Evolutionary conservation across 1,140 invertebrate species (phyloP).

Genomic region (Heliconius hermathena): DNA sequence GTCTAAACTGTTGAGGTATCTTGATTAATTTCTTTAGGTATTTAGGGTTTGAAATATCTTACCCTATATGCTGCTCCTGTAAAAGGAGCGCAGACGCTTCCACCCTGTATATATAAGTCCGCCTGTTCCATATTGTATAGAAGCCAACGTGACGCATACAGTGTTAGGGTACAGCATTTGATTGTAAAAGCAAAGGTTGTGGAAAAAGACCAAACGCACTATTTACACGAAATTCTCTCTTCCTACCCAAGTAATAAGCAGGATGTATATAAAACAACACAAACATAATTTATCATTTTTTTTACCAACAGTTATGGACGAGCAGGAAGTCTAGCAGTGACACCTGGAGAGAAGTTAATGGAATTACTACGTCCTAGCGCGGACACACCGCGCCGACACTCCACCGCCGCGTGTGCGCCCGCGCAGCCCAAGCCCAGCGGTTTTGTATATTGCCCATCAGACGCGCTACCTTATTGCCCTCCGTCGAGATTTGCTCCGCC

Average conservation of each 20-base stretch:
- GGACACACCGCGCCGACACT: constrained; percentile 70
- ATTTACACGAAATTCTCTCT: neutral
- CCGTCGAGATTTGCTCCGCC: constrained; percentile 69
- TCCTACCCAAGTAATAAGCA: neutral
- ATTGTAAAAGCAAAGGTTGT: too few species aligned
- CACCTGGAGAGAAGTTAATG: constrained; percentile 70
- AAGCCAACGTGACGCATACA: too few species aligned
- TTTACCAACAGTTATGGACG: constrained; percentile 64
- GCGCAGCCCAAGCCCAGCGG: constrained; percentile 61
- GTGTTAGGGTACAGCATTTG: too few species aligned
- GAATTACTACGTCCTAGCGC: constrained; percentile 66
- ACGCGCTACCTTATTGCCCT: constrained; percentile 79
- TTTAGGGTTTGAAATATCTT: too few species aligned
- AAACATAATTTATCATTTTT: neutral
- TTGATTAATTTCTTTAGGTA: too few species aligned
- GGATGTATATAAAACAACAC: neutral
- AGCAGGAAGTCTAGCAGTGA: constrained; percentile 76
- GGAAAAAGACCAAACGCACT: too few species aligned
- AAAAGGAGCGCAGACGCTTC: too few species aligned
- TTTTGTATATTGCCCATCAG: constrained; percentile 78
- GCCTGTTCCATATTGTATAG: too few species aligned
- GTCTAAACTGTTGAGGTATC: too few species aligned
- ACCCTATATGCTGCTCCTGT: too few species aligned
- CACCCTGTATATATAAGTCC: too few species aligned
- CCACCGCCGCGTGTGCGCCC: constrained; percentile 71